phyloP scores from a whole-genome alignment of 2,888 invertebrate species.

The Nezara viridula region DNA sequence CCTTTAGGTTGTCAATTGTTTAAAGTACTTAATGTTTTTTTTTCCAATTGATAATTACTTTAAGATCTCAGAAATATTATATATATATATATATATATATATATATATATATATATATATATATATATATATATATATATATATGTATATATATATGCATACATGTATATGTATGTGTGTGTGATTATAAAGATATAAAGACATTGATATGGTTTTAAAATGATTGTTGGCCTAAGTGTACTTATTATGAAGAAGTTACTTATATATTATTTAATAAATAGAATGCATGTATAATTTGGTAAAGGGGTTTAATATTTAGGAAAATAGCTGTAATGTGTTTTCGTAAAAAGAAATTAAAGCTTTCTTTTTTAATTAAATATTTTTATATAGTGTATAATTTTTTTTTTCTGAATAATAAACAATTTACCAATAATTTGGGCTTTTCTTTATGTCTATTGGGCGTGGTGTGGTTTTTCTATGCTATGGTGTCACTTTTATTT shows the following conservation, averaged over 20 bases:
- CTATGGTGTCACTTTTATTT: conserved; percentile 51
- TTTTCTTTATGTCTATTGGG: conserved; percentile 57
- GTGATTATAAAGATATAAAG: conserved; percentile 15
- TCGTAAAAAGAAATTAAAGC: conserved; percentile 17
- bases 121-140: conserved; percentile 17
- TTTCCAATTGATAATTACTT: neutral
- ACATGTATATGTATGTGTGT: neutral
- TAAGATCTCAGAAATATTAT: conserved; percentile 21
- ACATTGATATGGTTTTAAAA: conserved; percentile 17
- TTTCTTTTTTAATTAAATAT: conserved; percentile 43
- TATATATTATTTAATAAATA: conserved; percentile 32
- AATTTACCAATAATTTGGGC: conserved; percentile 45
- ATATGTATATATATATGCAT: neutral
- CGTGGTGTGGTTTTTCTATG: conserved; percentile 58
- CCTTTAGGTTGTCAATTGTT: conserved; percentile 2
- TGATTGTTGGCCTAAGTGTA: conserved; percentile 38
- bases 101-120: conserved; percentile 25
- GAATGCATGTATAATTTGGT: conserved; percentile 48
- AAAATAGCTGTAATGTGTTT: conserved; percentile 48
- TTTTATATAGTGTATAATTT: conserved; percentile 45
- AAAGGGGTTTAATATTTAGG: conserved; percentile 48
- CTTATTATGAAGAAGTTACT: conserved; percentile 20
- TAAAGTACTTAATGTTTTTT: conserved; percentile 28
- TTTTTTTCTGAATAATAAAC: conserved; percentile 51
- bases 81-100: neutral